phyloP scores from a whole-genome alignment of 2,797 vertebrate species.

The Catamblyrhynchus diadema region DNA sequence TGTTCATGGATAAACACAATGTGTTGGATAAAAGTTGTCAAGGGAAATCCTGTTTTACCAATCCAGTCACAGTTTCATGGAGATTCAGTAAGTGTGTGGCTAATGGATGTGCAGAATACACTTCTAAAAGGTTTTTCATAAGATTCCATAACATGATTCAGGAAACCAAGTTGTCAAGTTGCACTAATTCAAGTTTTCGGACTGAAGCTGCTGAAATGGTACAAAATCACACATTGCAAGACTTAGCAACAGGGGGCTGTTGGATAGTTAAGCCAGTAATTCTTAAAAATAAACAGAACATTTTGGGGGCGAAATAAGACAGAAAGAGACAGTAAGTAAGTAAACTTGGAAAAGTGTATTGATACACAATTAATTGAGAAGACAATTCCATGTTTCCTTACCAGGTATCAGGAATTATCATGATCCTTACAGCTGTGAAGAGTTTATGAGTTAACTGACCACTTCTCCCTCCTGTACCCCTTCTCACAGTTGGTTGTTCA shows the following conservation, averaged over 20 bases:
- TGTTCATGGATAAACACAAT: not conserved
- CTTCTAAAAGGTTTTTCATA: not conserved
- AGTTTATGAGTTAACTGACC: not conserved
- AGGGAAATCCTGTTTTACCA: not conserved
- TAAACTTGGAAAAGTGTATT: not conserved
- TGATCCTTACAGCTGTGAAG: not conserved
- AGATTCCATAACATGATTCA: not conserved
- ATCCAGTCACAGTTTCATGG: not conserved
- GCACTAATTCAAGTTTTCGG: not conserved
- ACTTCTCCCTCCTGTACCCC: not conserved
- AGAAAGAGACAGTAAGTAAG: not conserved
- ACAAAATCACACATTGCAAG: not conserved
- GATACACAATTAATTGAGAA: not conserved
- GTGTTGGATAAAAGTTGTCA: not conserved
- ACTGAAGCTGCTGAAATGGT: not conserved
- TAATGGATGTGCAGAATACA: not conserved
- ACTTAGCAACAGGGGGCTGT: rapidly evolving
- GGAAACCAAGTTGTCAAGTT: not conserved
- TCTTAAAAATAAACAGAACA: not conserved
- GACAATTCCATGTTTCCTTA: not conserved
- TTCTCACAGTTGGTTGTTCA: not conserved
- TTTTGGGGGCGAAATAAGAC: not conserved
- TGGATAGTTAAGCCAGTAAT: not conserved
- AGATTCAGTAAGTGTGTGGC: not conserved
- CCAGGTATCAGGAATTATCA: not conserved